Base-by-base conservation (phyloP, 2,888 invertebrate species). In the Miltochrista miniata region DNA sequence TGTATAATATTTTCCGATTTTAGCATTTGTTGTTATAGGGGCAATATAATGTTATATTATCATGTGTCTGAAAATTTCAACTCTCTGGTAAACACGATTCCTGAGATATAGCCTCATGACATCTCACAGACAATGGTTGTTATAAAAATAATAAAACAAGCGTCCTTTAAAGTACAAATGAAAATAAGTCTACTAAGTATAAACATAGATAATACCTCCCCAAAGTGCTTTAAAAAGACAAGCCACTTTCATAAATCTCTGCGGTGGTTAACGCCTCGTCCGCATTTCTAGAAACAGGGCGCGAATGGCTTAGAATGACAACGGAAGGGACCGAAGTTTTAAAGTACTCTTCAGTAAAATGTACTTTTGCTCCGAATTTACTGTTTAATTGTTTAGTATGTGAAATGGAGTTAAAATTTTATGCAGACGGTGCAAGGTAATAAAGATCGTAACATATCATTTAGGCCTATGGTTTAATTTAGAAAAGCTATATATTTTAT, bases 251-350 rank as follows among this genome's bases (percentile, higher is more conserved):
- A 85, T 86, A 85, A 85, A 85, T 85, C 84, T 83, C 67, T 51
- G 69, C 71, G 79, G 83, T 82, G 81, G 85, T 86, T 85, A 85
- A 76, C 84, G 83, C 81, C 82, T 84, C 79, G 81, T 79, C 82
- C 76, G 72, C 79, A 83, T 80, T 83, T 74, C 74, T 67, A 76
- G 77, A 76, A 83, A 84, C 81, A 85, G 79, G 77, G 71, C 72
- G 53, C 60, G 69, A 79, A 74, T 68, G 76, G 79, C n/a, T 80
- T 68, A 61, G 53, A 78, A 79, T 79, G 74, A 81, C 81, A 83
- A 70, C 72, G 71, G 67, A 68, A 77, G 72, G 73, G 81, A 63
- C 64, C 71, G 76, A 85, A 85, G 76, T 84, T 84, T 83, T 79
- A 82, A n/a, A 83, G 85, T 81, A 81, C 83, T 79, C 78, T 78